Evolutionary conservation across 2,113 vertebrate genomes (phyloP).

Genomic region (Lamprologus lemairii): DNA sequence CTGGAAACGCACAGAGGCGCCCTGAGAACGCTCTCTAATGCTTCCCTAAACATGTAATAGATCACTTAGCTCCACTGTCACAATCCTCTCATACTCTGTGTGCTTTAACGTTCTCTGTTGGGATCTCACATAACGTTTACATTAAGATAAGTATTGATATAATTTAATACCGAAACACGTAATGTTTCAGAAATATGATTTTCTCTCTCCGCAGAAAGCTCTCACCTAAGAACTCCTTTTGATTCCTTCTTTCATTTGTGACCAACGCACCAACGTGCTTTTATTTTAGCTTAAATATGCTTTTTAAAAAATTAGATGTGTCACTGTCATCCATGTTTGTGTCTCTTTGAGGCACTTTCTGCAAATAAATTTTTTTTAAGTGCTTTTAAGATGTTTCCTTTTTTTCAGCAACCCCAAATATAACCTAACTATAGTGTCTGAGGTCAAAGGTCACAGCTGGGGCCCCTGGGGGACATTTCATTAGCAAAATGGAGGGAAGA

Average conservation of each 20-base stretch:
- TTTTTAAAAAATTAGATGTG: neutral
- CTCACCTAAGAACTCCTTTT: neutral
- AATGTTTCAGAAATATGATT: neutral
- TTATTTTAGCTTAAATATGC: neutral
- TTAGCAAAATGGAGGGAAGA: constrained; percentile 52
- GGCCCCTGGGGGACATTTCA: constrained; percentile 47
- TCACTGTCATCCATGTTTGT: neutral
- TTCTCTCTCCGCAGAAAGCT: neutral
- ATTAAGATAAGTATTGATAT: neutral
- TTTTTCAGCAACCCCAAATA: constrained; percentile 33
- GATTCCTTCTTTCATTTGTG: neutral
- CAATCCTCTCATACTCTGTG: neutral
- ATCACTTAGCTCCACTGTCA: constrained; percentile 54
- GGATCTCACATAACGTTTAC: neutral
- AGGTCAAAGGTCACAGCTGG: constrained; percentile 65
- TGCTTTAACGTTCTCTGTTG: constrained; percentile 1
- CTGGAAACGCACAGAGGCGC: constrained; percentile 47
- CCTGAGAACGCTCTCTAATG: constrained; percentile 54
- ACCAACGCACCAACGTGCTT: neutral
- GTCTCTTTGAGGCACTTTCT: neutral
- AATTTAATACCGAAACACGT: neutral
- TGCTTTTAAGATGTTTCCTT: neutral
- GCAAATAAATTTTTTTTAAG: neutral
- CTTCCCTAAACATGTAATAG: constrained; percentile 61
- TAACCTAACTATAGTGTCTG: constrained; percentile 55